phyloP scores from a whole-genome alignment of 2,113 vertebrate species.

The Bettongia penicillata region DNA sequence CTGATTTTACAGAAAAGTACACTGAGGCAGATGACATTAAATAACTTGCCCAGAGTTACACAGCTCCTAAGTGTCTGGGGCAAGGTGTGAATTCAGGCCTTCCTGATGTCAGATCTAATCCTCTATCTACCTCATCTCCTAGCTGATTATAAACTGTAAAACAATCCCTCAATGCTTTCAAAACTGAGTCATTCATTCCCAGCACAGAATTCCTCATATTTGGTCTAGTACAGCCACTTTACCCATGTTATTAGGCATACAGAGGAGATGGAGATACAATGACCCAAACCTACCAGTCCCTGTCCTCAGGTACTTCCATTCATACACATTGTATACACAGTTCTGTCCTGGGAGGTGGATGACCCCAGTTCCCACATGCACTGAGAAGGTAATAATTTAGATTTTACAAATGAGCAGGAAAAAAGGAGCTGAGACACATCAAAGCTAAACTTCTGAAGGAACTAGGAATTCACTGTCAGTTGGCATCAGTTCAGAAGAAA shows the following conservation, averaged over 20 bases:
- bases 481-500: conserved; percentile 35
- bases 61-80: not conserved
- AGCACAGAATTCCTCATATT: not conserved
- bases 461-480: conserved; percentile 37
- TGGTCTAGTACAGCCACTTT: not conserved
- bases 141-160: not conserved
- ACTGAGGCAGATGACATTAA: not conserved
- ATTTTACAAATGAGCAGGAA: conserved; percentile 13
- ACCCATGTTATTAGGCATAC: not conserved
- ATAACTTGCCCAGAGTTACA: not conserved
- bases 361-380: conserved; percentile 22
- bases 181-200: not conserved
- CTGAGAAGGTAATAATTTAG: conserved; percentile 21
- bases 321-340: not conserved
- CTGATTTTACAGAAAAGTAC: not conserved
- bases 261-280: not conserved
- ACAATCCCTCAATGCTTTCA: not conserved
- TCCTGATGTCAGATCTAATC: not conserved
- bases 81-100: not conserved
- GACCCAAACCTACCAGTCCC: not conserved
- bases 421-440: conserved; percentile 24
- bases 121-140: not conserved
- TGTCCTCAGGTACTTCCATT: not conserved
- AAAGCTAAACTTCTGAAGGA: conserved; percentile 32
- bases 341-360: not conserved